Conservation (phyloP, 1,140 invertebrate genomes). For the Helicoverpa zea region DNA sequence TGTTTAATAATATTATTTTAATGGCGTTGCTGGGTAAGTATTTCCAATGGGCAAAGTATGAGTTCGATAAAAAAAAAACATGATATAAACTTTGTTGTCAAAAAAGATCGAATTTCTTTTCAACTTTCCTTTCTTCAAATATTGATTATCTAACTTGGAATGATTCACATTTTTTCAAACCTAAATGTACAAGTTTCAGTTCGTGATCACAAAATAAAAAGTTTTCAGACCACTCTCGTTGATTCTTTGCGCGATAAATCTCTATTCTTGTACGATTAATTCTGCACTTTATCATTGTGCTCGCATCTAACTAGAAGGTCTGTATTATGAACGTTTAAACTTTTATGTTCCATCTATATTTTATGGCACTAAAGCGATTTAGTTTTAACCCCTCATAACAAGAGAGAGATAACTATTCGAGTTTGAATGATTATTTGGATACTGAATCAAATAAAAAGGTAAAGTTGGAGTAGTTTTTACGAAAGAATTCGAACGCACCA, state of each 20-base stretch:
- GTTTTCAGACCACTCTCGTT: slow-evolving; percentile 72
- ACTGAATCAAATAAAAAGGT: neutral
- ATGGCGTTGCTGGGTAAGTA: no score
- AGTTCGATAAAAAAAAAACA: slow-evolving; percentile 57
- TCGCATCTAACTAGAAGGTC: slow-evolving; percentile 40
- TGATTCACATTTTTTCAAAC: slow-evolving; percentile 82
- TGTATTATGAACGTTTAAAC: slow-evolving; percentile 30
- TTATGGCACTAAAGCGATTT: slow-evolving; percentile 5
- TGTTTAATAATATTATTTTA: no score
- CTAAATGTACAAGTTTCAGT: slow-evolving; percentile 83
- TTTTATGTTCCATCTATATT: slow-evolving; percentile 27
- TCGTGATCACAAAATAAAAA: slow-evolving; percentile 82
- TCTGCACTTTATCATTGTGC: slow-evolving; percentile 41
- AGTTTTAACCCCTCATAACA: neutral
- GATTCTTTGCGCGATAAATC: slow-evolving; percentile 75
- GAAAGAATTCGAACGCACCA: slow-evolving; percentile 12
- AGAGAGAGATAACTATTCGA: neutral
- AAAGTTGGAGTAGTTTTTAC: neutral
- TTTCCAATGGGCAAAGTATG: slow-evolving; percentile 15
- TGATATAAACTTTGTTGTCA: slow-evolving; percentile 64
- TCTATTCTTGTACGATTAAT: slow-evolving; percentile 59
- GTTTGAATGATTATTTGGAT: neutral
- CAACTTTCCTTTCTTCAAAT: slow-evolving; percentile 80
- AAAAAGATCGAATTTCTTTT: slow-evolving; percentile 71
- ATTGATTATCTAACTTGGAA: slow-evolving; percentile 80